Evolutionary conservation across 2,888 invertebrate species (phyloP).

Genomic region (Drosophila seclusa): DNA sequence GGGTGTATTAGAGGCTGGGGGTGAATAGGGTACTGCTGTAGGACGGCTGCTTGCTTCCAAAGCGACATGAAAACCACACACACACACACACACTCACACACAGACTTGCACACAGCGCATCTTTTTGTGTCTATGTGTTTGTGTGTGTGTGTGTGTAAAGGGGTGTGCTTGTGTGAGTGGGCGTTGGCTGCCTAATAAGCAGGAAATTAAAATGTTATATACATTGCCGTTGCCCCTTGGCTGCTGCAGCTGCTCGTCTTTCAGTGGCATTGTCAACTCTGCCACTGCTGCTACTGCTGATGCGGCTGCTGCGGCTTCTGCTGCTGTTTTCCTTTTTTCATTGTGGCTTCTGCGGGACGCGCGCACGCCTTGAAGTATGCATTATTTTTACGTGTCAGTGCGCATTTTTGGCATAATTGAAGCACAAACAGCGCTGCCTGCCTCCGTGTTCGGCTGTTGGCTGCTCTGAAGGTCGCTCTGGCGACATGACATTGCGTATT

Average conservation of each 20-base stretch:
- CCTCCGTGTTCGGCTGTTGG: slow-evolving; percentile 11
- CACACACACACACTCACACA: background rate
- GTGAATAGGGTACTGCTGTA: background rate
- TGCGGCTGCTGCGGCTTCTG: slow-evolving; percentile 26
- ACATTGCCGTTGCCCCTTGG: slow-evolving; percentile 65
- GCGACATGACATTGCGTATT: slow-evolving; percentile 55
- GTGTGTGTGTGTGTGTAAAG: slow-evolving; percentile 22
- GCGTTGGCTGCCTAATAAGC: slow-evolving; percentile 73
- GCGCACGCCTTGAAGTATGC: slow-evolving; percentile 77
- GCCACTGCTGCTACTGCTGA: slow-evolving; percentile 17
- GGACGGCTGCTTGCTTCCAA: slow-evolving; percentile 34
- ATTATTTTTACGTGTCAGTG: slow-evolving; percentile 80
- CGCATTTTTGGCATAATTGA: slow-evolving; percentile 79
- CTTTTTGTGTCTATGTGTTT: slow-evolving; percentile 42
- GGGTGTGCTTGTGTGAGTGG: slow-evolving; percentile 27
- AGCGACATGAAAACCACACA: slow-evolving; percentile 40
- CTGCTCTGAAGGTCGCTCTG: slow-evolving; percentile 49
- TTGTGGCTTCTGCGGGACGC: slow-evolving; percentile 41
- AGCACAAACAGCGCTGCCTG: slow-evolving; percentile 69
- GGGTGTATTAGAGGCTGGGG: background rate
- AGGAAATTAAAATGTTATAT: slow-evolving; percentile 82
- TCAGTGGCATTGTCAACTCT: slow-evolving; percentile 54
- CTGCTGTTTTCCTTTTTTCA: slow-evolving; percentile 30
- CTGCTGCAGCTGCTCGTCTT: slow-evolving; percentile 31
- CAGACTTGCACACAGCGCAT: slow-evolving; percentile 43